A percentile compares a stretch with the other conserved stretches of the same genome.
Evolutionary conservation across 2,113 vertebrate species (phyloP).

Genomic region (Corapipo altera): DNA sequence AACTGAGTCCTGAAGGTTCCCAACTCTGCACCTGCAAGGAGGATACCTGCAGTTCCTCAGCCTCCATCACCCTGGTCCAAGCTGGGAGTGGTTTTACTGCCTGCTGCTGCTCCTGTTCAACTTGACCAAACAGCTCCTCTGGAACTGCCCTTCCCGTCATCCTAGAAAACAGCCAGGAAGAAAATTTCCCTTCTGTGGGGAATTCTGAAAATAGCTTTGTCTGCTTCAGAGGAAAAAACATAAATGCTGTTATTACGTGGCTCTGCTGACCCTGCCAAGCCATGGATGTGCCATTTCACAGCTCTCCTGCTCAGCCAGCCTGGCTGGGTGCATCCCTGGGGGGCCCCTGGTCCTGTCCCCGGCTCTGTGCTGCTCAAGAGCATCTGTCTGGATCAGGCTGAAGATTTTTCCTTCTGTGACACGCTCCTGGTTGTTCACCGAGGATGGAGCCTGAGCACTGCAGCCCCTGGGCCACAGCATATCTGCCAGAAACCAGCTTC

Average conservation of each 20-base stretch:
- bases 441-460: not conserved
- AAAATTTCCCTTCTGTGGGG: not conserved
- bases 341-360: not conserved
- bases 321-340: not conserved
- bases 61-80: not conserved
- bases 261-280: not conserved
- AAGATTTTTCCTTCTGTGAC: not conserved
- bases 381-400: not conserved
- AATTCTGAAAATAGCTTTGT: constrained; percentile 7
- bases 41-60: not conserved
- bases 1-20: not conserved
- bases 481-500: not conserved
- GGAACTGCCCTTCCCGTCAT: not conserved
- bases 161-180: not conserved
- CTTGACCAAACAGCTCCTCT: not conserved
- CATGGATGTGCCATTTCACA: not conserved
- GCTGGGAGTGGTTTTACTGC: not conserved
- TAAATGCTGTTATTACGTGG: not conserved
- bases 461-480: not conserved
- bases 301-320: not conserved
- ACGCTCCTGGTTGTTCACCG: not conserved
- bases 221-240: not conserved
- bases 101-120: not conserved
- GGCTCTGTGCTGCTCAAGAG: not conserved
- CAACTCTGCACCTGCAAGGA: not conserved